A percentile compares a stretch with the other conserved stretches of the same genome.
Evolutionary conservation across 2,888 invertebrate species (phyloP).

Genomic region (Syritta pipiens): DNA sequence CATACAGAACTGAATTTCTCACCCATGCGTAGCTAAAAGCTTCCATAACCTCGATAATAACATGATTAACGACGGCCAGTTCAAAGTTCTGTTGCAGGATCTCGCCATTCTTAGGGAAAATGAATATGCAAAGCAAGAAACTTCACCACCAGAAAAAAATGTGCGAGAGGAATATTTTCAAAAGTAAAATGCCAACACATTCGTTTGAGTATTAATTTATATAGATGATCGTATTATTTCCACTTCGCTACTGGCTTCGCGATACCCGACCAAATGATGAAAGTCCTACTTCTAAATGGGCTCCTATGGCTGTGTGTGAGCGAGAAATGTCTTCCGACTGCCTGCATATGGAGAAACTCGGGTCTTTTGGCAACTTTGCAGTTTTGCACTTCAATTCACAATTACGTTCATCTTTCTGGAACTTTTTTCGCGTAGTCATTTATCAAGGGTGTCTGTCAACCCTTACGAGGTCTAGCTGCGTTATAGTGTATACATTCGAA

Average conservation of each 20-base stretch:
- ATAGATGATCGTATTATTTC: conserved; percentile 55
- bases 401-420: conserved; percentile 30
- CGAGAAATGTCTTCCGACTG: conserved; percentile 37
- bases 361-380: conserved; percentile 58
- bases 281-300: conserved; percentile 1
- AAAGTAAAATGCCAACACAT: conserved; percentile 62
- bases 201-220: conserved; percentile 63
- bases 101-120: conserved; percentile 8
- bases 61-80: conserved; percentile 44
- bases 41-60: conserved; percentile 11
- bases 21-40: no score
- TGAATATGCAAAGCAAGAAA: conserved; percentile 60
- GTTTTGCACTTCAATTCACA: conserved; percentile 67
- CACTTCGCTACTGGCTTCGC: conserved; percentile 54
- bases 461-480: conserved; percentile 3
- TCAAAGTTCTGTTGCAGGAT: background rate
- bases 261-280: conserved; percentile 3
- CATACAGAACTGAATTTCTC: no score
- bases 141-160: conserved; percentile 37
- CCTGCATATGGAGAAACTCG: conserved; percentile 57
- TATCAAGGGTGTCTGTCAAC: conserved; percentile 27
- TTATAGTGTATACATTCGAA: conserved; percentile 41
- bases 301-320: conserved; percentile 22
- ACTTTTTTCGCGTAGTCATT: conserved; percentile 41
- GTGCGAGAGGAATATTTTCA: conserved; percentile 25